phyloP scores from a whole-genome alignment of 2,797 vertebrate species.

The Labeo calbasu region DNA sequence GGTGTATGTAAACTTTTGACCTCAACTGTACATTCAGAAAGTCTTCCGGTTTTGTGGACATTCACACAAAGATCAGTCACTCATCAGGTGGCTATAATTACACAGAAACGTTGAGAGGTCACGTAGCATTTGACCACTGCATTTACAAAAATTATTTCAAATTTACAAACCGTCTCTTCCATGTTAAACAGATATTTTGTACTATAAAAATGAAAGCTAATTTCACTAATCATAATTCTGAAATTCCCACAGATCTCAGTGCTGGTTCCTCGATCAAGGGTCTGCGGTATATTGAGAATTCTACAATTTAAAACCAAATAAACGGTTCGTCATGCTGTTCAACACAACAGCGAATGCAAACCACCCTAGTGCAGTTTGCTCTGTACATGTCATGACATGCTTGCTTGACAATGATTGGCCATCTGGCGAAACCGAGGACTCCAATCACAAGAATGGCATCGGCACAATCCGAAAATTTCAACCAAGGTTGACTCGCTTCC shows the following conservation, averaged over 20 bases:
- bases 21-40: no score
- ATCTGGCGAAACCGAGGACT: not conserved
- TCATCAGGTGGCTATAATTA: no score
- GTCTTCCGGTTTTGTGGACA: no score
- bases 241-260: not conserved
- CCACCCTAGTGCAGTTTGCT: not conserved
- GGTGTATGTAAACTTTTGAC: no score
- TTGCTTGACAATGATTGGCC: constrained; percentile 16
- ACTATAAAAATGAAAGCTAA: not conserved
- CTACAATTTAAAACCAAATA: not conserved
- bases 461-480: constrained; percentile 55
- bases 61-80: no score
- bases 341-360: not conserved
- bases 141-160: no score
- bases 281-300: not conserved
- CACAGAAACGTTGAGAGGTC: no score
- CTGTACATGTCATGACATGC: not conserved
- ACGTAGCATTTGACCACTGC: no score
- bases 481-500: constrained; percentile 67
- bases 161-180: not conserved
- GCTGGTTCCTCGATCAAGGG: not conserved
- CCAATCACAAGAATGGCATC: constrained; percentile 29
- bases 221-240: not conserved
- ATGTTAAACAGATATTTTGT: not conserved
- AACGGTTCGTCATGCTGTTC: not conserved